phyloP scores from a whole-genome alignment of 2,888 invertebrate species.

The Encarsia formosa region DNA sequence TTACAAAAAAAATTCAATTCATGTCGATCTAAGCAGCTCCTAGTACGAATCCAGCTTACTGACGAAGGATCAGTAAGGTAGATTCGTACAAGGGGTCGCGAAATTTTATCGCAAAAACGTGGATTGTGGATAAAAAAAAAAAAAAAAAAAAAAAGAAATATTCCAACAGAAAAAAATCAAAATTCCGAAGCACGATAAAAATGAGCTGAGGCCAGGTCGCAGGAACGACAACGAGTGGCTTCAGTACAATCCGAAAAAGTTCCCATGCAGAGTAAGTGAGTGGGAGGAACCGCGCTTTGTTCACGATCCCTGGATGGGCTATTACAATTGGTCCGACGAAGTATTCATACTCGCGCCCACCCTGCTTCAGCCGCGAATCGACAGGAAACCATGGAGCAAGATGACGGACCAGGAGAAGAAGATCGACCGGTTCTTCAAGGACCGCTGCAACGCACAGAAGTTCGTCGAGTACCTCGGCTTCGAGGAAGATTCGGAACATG shows the following conservation, averaged over 20 bases:
- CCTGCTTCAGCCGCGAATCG: conserved; percentile 61
- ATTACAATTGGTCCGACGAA: conserved; percentile 55
- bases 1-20: too few relatives aligned
- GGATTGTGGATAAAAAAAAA: too few relatives aligned
- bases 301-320: conserved; percentile 62
- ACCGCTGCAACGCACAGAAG: conserved; percentile 64
- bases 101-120: too few relatives aligned
- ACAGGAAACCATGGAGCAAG: conserved; percentile 51
- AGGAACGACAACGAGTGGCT: conserved; percentile 73
- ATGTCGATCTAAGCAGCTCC: too few relatives aligned
- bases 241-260: conserved; percentile 61
- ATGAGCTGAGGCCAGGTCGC: conserved; percentile 51
- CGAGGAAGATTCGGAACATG: conserved; percentile 81
- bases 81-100: too few relatives aligned
- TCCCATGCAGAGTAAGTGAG: conserved; percentile 62
- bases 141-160: conserved; percentile 65
- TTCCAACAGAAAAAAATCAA: conserved; percentile 29
- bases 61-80: too few relatives aligned
- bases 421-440: conserved; percentile 65
- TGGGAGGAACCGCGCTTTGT: conserved; percentile 73
- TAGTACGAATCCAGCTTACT: too few relatives aligned
- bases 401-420: conserved; percentile 64
- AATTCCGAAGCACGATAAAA: background rate
- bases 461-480: conserved; percentile 70
- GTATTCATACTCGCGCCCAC: conserved; percentile 65